Evolutionary conservation across 2,113 vertebrate genomes (phyloP), one percentile per base, ranked within the genome.

Genomic region (Mirounga angustirostris): DNA sequence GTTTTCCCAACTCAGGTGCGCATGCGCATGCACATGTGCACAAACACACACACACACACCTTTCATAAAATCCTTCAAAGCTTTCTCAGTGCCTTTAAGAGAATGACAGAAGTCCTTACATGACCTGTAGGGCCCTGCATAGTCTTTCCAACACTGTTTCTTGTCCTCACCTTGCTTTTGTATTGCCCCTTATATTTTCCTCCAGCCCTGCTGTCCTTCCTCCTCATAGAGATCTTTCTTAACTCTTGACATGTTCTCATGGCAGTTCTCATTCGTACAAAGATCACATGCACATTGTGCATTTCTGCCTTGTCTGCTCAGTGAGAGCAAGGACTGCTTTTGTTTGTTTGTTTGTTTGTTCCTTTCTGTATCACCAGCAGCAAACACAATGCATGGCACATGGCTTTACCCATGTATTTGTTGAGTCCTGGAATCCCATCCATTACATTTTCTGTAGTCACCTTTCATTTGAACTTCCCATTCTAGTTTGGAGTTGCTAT

Each of bases 401-500:
- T 56, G 86, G 19, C 73, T 93, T 14, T 10, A 40, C 74, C 18
- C 71, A 65, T 28, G 26, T 84, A 28, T 46, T 58, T 80, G 30
- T 22, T 54, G 67, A 89, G 63, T n/a, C 12, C 4, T 10, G 85
- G 71, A 78, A 76, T 91, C 84, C 40, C n/a, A 92, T 59, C 24
- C 30, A 52, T 80, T 93, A 14, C 5, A 52, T 94, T 89, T 92
- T 92, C 59, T 89, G 0, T 95, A 74, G 52, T 85, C n/a, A 54
- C 26, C 26, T 74, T 85, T 54, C 59, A 46, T 54, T 84, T 78
- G 73, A 86, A 59, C 24, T 73, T 95, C 83, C 21, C 26, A 89
- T 76, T 93, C 19, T 61, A 59, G 78, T 97, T 83, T 93, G 7
- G 85, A 67, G 36, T 94, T 86, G 13, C 46, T 93, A 22, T 94